phyloP scores from a whole-genome alignment of 2,797 vertebrate species.

The Hozukius guyotensis region DNA sequence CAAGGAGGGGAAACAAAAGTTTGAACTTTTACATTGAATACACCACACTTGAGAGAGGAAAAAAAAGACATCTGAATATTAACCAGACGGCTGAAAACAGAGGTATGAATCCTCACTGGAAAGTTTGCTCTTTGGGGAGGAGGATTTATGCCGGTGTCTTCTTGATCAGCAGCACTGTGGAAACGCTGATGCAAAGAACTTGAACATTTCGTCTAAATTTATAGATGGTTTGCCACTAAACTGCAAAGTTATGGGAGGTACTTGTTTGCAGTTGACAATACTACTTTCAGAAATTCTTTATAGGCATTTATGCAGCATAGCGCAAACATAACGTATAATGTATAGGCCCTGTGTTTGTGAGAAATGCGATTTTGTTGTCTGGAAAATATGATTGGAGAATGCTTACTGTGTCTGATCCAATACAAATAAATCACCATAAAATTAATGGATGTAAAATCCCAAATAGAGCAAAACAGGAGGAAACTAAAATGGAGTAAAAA shows the following conservation, averaged over 20 bases:
- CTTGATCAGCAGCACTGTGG: slow-evolving; percentile 46
- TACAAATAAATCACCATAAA: slow-evolving; percentile 40
- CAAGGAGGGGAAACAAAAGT: slow-evolving; percentile 49
- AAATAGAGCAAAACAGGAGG: slow-evolving; percentile 22
- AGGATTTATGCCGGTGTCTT: slow-evolving; percentile 61
- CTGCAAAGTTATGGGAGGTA: slow-evolving; percentile 39
- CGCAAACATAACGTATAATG: slow-evolving; percentile 9
- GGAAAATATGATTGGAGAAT: slow-evolving; percentile 37
- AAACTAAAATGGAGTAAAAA: slow-evolving; percentile 15
- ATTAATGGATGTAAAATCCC: slow-evolving; percentile 33
- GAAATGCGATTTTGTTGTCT: slow-evolving; percentile 32
- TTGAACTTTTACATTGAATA: slow-evolving; percentile 47
- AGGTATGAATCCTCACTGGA: slow-evolving; percentile 26
- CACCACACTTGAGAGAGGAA: slow-evolving; percentile 15
- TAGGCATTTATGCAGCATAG: slow-evolving; percentile 15
- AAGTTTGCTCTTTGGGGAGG: slow-evolving; percentile 45
- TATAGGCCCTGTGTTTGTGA: not conserved
- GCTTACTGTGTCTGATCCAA: slow-evolving; percentile 10
- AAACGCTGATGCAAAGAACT: slow-evolving; percentile 64
- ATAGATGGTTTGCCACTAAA: slow-evolving; percentile 40
- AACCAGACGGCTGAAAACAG: slow-evolving; percentile 51
- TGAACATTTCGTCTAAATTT: slow-evolving; percentile 57
- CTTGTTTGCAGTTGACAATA: slow-evolving; percentile 54
- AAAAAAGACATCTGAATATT: slow-evolving; percentile 45
- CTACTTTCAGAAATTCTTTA: slow-evolving; percentile 39